Evolutionary conservation across 2,888 invertebrate species (phyloP), one percentile per base, ranked within the genome.

Genomic region (Andrena bicolor): DNA sequence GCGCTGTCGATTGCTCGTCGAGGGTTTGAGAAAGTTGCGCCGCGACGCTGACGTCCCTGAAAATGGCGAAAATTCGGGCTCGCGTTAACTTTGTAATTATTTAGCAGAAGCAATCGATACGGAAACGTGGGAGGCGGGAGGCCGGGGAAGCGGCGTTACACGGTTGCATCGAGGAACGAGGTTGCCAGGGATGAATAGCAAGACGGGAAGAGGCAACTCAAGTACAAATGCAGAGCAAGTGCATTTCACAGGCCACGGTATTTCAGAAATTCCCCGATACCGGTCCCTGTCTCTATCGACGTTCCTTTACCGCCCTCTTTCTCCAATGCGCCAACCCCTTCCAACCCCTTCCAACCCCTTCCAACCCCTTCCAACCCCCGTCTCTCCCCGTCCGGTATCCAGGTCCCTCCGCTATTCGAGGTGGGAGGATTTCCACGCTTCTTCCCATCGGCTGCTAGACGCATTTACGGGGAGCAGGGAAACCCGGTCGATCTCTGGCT

Each of bases 241-340:
- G 89, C 88, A 88, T 88, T 88, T 88, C 83, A 88, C 87, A 82
- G 85, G 82, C 83, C 83, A 87, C 71, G 89, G 87, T 88, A 88
- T 88, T 87, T 87, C 80, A 88, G 88, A 88, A 88, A 88, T 88
- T 88, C 82, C 89, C 82, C 87, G 85, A 88, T 88, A 88, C 75
- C 80, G 26, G 58, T 66, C 77, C 75, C 84, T 76, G 78, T 73
- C 82, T 82, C 79, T 64, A 75, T 85, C 87, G 77, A 61, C 83
- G 71, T 82, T 76, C 83, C 78, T 81, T 71, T 70, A 32, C 82
- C 71, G 84, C 84, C 70, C 84, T 76, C 81, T 82, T 84, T 82
- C 77, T 81, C 68, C 70, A 76, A 87, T 83, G 81, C 78, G 71
- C 80, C 72, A 23, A 72, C 49, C 73, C n/a, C 20, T 20, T 7